Base-by-base conservation (phyloP, 2,113 vertebrate species). In the Mugil cephalus region DNA sequence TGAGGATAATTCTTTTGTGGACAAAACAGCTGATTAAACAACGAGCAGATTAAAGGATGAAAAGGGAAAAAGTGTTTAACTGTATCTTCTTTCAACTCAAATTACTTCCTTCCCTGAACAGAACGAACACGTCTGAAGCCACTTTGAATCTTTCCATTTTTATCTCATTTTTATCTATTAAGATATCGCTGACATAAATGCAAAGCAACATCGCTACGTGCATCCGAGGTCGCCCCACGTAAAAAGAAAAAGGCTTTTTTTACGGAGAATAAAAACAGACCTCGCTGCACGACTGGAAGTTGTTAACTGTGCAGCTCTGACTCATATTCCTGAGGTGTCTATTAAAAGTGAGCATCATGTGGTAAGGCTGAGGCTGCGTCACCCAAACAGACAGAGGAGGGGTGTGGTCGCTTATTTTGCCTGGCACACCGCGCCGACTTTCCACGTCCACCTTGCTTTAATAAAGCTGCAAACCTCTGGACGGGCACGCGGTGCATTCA, bases 361-460 rank as follows among this genome's bases (percentile, higher is more conserved):
- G 70, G 72, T 80, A 66, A 80, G 64, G 43, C 48, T 15, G 72
- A 58, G 52, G 71, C 80, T 72, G 66, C 69, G 62, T 84, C 75
- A 84, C 62, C 43, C 8, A 3, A 54, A 19, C 53, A 43, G 59
- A 50, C 21, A 50, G 43, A 54, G 38, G 56, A 51, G 61, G 65
- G 78, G 71, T 11, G 83, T 60, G 68, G 79, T 51, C 46, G 1
- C 53, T 40, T 17, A 1, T 69, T 50, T 70, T n/a, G 72, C 39
- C 68, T 80, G 85, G 79, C 83, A 56, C 69, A 2, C 7, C 8
- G 4, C 48, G 0, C 36, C 3, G 6, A 21, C 42, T 86, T 83
- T 87, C 84, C 89, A 74, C 82, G 56, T 53, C 52, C 82, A 72
- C 80, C 79, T 81, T 24, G 10, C 54, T 50, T 59, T 69, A 59